Conservation (phyloP, 2,797 vertebrate genomes). For the Odontamblyopus rebecca region DNA sequence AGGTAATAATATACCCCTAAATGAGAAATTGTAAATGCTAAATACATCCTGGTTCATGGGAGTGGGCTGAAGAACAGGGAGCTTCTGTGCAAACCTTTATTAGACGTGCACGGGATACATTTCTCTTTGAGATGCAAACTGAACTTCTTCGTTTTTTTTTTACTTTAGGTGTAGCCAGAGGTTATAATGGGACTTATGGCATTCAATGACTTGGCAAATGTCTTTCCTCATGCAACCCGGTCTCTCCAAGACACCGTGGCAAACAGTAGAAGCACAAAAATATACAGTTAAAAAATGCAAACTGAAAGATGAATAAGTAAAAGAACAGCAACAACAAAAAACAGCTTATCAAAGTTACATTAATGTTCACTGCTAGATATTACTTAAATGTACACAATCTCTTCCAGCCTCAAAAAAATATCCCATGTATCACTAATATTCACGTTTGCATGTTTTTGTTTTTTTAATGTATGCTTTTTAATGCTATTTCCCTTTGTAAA, state of each 20-base stretch:
- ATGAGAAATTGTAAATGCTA: slow-evolving; percentile 67
- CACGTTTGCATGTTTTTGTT: neutral
- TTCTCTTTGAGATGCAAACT: neutral
- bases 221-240: neutral
- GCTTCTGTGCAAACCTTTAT: slow-evolving; percentile 27
- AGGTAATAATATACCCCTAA: slow-evolving; percentile 68
- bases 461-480: neutral
- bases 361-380: neutral
- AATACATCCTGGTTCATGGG: slow-evolving; percentile 56
- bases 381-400: neutral
- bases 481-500: neutral
- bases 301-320: neutral
- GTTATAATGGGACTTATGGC: neutral
- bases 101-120: neutral
- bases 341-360: neutral
- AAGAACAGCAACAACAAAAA: neutral
- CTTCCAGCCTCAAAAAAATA: neutral
- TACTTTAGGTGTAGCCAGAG: neutral
- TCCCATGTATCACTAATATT: neutral
- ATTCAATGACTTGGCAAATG: neutral
- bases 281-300: neutral
- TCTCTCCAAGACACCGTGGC: neutral
- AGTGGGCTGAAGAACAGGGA: slow-evolving; percentile 27
- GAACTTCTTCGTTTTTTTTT: neutral
- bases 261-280: neutral